A percentile compares a stretch with the other conserved stretches of the same genome.
Evolutionary conservation across 2,888 invertebrate species (phyloP).

Genomic region (Gasteruption jaculator): DNA sequence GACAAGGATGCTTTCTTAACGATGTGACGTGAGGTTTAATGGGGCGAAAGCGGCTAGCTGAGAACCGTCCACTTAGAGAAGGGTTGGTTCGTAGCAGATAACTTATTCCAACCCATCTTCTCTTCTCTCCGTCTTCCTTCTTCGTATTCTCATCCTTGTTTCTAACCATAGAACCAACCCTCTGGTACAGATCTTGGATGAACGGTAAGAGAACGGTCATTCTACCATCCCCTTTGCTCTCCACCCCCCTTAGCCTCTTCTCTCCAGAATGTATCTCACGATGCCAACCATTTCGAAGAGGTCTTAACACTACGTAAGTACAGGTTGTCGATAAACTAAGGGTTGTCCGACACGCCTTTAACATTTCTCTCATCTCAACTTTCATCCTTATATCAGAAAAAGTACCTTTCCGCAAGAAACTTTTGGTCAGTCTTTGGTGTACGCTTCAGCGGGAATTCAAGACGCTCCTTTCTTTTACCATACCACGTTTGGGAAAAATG

Average conservation of each 20-base stretch:
- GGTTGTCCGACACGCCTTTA: conserved; percentile 37
- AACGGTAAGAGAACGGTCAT: conserved; percentile 37
- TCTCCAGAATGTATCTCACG: conserved; percentile 34
- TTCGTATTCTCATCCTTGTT: conserved; percentile 23
- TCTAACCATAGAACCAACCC: conserved; percentile 29
- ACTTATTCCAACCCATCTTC: conserved; percentile 42
- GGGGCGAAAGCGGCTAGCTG: conserved; percentile 26
- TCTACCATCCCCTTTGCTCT: conserved; percentile 30
- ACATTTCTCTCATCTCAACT: too few species aligned
- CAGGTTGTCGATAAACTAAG: conserved; percentile 51
- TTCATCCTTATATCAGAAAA: too few species aligned
- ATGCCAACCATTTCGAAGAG: conserved; percentile 32
- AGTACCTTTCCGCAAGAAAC: too few species aligned
- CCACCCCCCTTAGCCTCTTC: conserved; percentile 18
- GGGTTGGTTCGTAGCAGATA: conserved; percentile 48
- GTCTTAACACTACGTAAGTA: conserved; percentile 36
- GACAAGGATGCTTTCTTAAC: too few species aligned
- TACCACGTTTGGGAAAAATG: too few species aligned
- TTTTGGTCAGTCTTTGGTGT: conserved; percentile 22
- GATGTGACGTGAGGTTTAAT: too few species aligned
- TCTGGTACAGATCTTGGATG: conserved; percentile 35
- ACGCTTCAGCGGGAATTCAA: conserved; percentile 3
- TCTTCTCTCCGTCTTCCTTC: conserved; percentile 19
- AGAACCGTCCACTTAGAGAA: conserved; percentile 44
- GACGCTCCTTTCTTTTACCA: too few species aligned